Conservation (phyloP, 2,888 invertebrate genomes). For the Heteropelma amictum region DNA sequence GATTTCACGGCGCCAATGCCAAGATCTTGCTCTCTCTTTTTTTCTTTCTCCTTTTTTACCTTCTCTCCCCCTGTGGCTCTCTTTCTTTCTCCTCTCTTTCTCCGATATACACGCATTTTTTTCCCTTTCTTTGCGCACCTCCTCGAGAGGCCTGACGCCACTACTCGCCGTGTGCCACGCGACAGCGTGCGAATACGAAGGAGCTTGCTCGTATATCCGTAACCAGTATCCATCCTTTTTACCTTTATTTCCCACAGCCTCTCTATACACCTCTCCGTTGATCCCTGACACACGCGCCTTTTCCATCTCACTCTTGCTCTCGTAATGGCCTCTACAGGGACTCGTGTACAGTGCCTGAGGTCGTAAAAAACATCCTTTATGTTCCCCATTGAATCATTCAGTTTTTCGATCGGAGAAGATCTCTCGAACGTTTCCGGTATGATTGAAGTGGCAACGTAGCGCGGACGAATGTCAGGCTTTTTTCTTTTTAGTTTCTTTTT, state of each 20-base stretch:
- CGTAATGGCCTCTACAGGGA: background rate
- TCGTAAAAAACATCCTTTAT: constrained; percentile 22
- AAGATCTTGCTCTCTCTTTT: constrained; percentile 50
- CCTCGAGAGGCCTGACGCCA: constrained; percentile 28
- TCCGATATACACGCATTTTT: background rate
- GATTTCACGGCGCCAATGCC: constrained; percentile 66
- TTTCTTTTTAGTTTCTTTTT: too few relatives aligned
- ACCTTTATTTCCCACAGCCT: constrained; percentile 21
- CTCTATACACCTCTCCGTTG: constrained; percentile 19
- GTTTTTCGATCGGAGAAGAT: constrained; percentile 21
- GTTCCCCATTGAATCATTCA: constrained; percentile 18
- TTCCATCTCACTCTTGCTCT: background rate
- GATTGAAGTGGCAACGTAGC: background rate
- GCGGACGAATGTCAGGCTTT: background rate
- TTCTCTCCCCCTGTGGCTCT: constrained; percentile 38
- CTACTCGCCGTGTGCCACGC: constrained; percentile 49
- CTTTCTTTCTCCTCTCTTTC: background rate
- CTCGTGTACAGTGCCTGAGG: background rate
- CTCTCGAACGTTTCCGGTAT: background rate
- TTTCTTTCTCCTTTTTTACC: background rate
- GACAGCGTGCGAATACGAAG: constrained; percentile 54
- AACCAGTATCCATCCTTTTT: constrained; percentile 35
- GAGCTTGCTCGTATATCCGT: constrained; percentile 45
- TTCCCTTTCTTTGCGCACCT: constrained; percentile 28
- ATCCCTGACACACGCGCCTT: constrained; percentile 19